Evolutionary conservation across 2,797 vertebrate species (phyloP).

Genomic region (Pseudotriccus pelzelni): DNA sequence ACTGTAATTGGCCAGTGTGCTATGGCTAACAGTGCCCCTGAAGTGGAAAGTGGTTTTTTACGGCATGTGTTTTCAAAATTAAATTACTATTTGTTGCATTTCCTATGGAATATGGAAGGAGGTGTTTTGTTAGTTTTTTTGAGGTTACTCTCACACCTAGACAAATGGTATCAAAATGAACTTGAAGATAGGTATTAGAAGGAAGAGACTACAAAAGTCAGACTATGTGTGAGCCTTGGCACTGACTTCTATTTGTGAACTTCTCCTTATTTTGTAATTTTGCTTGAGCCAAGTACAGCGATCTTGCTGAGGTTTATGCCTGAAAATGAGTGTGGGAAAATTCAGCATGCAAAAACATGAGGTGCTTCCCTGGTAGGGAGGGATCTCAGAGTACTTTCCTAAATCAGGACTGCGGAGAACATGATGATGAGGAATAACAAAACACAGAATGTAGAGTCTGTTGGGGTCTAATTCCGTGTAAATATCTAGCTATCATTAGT

Average conservation of each 20-base stretch:
- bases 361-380: fast-evolving
- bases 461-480: neutral
- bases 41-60: neutral
- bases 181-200: neutral
- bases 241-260: neutral
- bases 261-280: neutral
- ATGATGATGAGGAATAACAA: neutral
- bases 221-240: fast-evolving
- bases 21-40: neutral
- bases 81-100: neutral
- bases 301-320: fast-evolving
- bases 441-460: neutral
- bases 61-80: neutral
- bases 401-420: neutral
- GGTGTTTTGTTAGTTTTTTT: neutral
- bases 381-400: neutral
- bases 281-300: neutral
- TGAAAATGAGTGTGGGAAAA: neutral
- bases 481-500: neutral
- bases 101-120: neutral
- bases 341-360: neutral
- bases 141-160: neutral
- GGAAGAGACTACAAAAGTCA: neutral
- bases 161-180: neutral
- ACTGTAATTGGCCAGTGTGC: neutral